Conservation (phyloP, 2,797 vertebrate species). For the Poeciliopsis infans region DNA sequence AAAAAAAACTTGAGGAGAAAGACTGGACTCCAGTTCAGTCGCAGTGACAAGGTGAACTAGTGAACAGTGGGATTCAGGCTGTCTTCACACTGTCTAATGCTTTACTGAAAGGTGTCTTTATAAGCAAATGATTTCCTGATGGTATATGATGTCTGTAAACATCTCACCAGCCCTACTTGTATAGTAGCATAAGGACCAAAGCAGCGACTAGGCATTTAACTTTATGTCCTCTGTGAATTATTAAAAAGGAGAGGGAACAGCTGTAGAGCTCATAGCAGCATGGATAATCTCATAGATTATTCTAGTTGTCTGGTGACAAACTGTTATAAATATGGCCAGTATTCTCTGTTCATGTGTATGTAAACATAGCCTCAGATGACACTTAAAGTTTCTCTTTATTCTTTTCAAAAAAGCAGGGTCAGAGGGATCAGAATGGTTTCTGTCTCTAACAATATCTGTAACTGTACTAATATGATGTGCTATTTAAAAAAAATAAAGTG, state of each 20-base stretch:
- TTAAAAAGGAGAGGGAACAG: constrained; percentile 10
- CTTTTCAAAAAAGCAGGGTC: constrained; percentile 50
- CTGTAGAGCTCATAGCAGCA: constrained; percentile 12
- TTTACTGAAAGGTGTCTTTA: constrained; percentile 16
- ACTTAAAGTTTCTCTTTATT: constrained; percentile 51
- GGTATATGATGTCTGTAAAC: constrained; percentile 36
- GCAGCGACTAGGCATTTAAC: background rate
- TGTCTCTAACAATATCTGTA: constrained; percentile 71
- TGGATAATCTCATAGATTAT: constrained; percentile 25
- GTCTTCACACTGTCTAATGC: constrained; percentile 9
- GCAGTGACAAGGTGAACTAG: background rate
- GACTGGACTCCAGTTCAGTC: constrained; percentile 1
- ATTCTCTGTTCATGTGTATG: constrained; percentile 10
- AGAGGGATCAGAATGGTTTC: constrained; percentile 65
- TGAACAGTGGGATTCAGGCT: constrained; percentile 3
- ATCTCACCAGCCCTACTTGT: constrained; percentile 31
- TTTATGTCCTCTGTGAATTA: constrained; percentile 7
- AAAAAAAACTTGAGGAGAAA: background rate
- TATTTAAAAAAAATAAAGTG: constrained; percentile 79
- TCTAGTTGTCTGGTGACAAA: constrained; percentile 18
- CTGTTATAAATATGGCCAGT: constrained; percentile 29
- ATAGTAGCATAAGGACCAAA: constrained; percentile 28
- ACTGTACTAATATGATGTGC: constrained; percentile 82
- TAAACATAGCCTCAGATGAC: constrained; percentile 63
- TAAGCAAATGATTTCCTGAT: constrained; percentile 40